phyloP scores from a whole-genome alignment of 1,140 invertebrate genomes.

The Dendroctonus ponderosae region DNA sequence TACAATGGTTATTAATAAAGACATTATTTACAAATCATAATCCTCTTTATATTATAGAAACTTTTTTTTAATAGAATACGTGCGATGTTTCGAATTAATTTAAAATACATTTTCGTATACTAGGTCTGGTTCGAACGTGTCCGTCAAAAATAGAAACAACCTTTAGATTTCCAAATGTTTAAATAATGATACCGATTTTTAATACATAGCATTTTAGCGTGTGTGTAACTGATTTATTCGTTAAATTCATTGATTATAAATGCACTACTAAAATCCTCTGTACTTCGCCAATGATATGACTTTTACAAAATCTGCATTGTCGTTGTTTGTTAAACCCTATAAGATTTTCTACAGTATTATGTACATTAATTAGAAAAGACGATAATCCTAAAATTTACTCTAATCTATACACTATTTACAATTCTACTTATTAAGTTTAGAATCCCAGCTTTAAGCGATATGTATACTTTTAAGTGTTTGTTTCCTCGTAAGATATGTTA shows the following conservation, averaged over 20 bases:
- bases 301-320: slow-evolving; percentile 27
- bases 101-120: slow-evolving; percentile 7
- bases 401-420: slow-evolving; percentile 38
- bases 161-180: background rate
- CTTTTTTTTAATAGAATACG: slow-evolving; percentile 1
- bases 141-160: slow-evolving; percentile 9
- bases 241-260: background rate
- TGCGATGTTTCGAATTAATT: background rate
- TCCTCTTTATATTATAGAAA: background rate
- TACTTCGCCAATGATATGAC: slow-evolving; percentile 21
- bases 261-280: slow-evolving; percentile 4
- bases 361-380: slow-evolving; percentile 26
- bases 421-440: slow-evolving; percentile 22
- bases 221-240: background rate
- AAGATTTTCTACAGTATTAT: slow-evolving; percentile 10
- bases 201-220: background rate
- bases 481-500: slow-evolving; percentile 28
- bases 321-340: slow-evolving; percentile 24
- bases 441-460: slow-evolving; percentile 43
- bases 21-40: background rate
- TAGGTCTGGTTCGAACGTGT: slow-evolving; percentile 1
- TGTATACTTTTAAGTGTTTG: slow-evolving; percentile 37
- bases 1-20: background rate
- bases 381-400: slow-evolving; percentile 29
- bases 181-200: background rate